These are phyloP conservation scores for Drosophila borborema DNA, from an alignment of 2,888 invertebrate species.

Conservation along the genomic window DNA sequence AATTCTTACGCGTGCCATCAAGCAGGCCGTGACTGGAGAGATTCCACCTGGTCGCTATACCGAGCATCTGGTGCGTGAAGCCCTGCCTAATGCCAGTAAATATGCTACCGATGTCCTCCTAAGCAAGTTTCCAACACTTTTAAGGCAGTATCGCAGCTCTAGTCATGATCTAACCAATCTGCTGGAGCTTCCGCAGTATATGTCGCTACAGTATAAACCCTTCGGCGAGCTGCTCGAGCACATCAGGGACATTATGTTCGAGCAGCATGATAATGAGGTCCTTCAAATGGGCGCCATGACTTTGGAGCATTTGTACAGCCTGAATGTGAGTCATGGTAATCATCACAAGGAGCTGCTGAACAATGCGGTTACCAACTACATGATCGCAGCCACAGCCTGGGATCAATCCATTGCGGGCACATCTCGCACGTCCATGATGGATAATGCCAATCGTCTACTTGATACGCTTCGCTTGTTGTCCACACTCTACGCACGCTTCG, in stretches of 20 bases:
- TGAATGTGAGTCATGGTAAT: background rate
- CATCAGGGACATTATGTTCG: conserved; percentile 39
- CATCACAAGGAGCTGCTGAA: conserved; percentile 35
- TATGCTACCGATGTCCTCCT: conserved; percentile 27
- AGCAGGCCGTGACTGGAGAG: conserved; percentile 57
- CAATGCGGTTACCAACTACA: conserved; percentile 44
- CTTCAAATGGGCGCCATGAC: conserved; percentile 40
- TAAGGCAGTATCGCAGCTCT: conserved; percentile 10
- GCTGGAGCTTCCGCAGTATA: conserved; percentile 46
- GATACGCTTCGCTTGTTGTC: conserved; percentile 34
- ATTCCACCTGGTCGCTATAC: conserved; percentile 61
- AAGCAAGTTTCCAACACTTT: conserved; percentile 16
- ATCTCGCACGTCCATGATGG: background rate
- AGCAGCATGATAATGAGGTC: conserved; percentile 16
- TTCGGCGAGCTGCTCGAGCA: conserved; percentile 20
- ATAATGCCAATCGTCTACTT: conserved; percentile 5
- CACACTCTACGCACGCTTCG: conserved; percentile 42
- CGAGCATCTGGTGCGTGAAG: conserved; percentile 24
- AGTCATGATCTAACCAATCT: conserved; percentile 35
- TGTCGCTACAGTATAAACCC: background rate
- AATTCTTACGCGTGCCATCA: conserved; percentile 43
- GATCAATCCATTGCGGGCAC: background rate
- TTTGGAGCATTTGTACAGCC: conserved; percentile 22
- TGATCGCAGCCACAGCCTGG: conserved; percentile 22
- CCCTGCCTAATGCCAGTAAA: conserved; percentile 6